phyloP scores from a whole-genome alignment of 2,113 vertebrate species.

The Myxocyprinus asiaticus region DNA sequence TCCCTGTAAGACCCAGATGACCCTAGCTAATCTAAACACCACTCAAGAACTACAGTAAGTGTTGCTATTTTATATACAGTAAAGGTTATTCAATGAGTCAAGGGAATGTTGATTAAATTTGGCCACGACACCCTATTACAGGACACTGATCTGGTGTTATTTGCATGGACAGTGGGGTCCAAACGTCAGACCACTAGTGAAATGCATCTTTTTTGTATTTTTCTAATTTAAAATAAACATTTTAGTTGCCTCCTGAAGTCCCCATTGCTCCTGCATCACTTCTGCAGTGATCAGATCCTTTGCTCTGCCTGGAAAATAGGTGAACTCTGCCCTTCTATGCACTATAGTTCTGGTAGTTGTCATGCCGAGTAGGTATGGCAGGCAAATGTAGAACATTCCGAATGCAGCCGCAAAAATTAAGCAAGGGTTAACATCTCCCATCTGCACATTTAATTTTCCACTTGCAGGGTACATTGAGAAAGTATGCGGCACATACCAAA shows the following conservation, averaged over 20 bases:
- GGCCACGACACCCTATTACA: background rate
- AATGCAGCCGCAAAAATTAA: background rate
- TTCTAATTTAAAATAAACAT: background rate
- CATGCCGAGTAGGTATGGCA: conserved; percentile 12
- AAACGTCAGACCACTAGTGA: too few species aligned
- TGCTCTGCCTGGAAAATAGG: conserved; percentile 50
- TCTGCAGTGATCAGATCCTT: conserved; percentile 39
- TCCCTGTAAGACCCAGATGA: conserved; percentile 22
- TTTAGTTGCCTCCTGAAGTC: background rate
- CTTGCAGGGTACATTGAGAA: conserved; percentile 23
- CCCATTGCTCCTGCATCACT: background rate
- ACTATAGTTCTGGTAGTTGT: conserved; percentile 35
- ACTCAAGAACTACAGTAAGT: background rate
- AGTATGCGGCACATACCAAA: conserved; percentile 26
- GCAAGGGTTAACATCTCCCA: conserved; percentile 24
- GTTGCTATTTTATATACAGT: conserved; percentile 5
- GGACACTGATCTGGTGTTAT: background rate
- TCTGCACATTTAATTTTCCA: conserved; percentile 44
- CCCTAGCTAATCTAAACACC: conserved; percentile 9
- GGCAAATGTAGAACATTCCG: conserved; percentile 33
- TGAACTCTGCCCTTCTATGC: conserved; percentile 19
- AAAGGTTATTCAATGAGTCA: conserved; percentile 11
- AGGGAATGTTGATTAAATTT: background rate
- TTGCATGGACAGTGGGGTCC: too few species aligned
- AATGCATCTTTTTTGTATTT: background rate